Percentiles rank a stretch among this genome's conserved stretches.
Evolutionary conservation across 2,888 invertebrate genomes (phyloP).

Genomic region (Eupithecia subfuscata): DNA sequence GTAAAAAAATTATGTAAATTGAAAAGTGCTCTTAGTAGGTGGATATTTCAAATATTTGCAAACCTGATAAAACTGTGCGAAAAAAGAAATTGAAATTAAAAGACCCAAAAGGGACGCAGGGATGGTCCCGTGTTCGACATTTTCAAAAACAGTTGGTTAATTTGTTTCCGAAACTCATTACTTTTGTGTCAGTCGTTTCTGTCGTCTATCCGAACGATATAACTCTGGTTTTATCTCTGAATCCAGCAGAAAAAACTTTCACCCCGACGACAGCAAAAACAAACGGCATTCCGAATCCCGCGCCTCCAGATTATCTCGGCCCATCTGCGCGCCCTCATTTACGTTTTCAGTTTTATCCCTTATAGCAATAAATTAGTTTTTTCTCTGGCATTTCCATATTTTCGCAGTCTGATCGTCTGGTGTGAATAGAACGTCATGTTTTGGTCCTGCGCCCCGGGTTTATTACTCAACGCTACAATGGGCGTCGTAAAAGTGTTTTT

Average conservation of each 20-base stretch:
- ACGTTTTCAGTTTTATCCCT: slow-evolving; percentile 44
- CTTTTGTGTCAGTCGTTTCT: not conserved
- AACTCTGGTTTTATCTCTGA: slow-evolving; percentile 5
- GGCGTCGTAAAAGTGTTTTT: slow-evolving; percentile 19
- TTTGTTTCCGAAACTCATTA: slow-evolving; percentile 11
- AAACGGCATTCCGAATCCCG: slow-evolving; percentile 35
- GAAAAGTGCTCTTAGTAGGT: not conserved
- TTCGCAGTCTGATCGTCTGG: slow-evolving; percentile 44
- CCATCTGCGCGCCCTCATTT: slow-evolving; percentile 47
- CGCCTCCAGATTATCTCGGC: slow-evolving; percentile 42
- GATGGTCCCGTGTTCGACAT: not conserved
- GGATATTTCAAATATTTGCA: no score
- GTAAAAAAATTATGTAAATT: not conserved
- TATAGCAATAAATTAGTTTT: slow-evolving; percentile 51
- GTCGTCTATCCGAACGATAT: not conserved
- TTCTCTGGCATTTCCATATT: slow-evolving; percentile 49
- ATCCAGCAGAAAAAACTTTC: slow-evolving; percentile 13
- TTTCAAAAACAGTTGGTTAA: slow-evolving; percentile 7
- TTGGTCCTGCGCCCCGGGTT: slow-evolving; percentile 28
- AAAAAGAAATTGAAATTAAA: not conserved
- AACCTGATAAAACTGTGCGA: not conserved
- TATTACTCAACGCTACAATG: slow-evolving; percentile 26
- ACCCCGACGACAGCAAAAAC: slow-evolving; percentile 22
- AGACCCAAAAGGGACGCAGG: not conserved
- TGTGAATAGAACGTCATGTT: slow-evolving; percentile 35